Evolutionary conservation across 1,140 invertebrate species (phyloP).

Genomic region (Drosophila lowei): DNA sequence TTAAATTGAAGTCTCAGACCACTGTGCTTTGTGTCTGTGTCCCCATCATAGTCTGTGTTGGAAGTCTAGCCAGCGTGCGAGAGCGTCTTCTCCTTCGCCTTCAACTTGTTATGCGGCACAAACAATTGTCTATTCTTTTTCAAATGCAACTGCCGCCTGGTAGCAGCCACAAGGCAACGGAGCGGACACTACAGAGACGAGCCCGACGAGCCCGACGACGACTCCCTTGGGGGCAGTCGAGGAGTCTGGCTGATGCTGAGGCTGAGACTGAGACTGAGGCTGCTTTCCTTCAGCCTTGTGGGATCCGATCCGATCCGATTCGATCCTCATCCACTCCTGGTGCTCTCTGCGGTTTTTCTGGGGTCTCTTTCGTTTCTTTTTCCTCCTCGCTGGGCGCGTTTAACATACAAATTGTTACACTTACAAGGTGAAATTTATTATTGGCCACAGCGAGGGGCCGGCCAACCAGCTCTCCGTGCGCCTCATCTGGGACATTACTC

Average conservation of each 20-base stretch:
- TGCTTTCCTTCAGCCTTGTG: constrained; percentile 45
- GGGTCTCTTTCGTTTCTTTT: constrained; percentile 13
- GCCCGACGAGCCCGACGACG: constrained; percentile 40
- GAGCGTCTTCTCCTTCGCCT: constrained; percentile 49
- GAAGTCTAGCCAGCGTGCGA: constrained; percentile 37
- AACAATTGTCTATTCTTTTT: constrained; percentile 81
- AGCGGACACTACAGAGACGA: constrained; percentile 26
- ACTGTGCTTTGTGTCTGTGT: constrained; percentile 38
- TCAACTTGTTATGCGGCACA: constrained; percentile 77
- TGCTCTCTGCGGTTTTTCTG: constrained; percentile 5
- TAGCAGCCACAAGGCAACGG: constrained; percentile 28
- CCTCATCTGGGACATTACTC: constrained; percentile 50
- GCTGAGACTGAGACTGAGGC: constrained; percentile 12
- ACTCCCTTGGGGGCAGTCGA: constrained; percentile 57
- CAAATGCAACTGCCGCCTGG: constrained; percentile 62
- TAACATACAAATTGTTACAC: constrained; percentile 83
- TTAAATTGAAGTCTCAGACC: neutral
- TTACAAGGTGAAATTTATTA: constrained; percentile 82
- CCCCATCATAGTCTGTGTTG: constrained; percentile 25
- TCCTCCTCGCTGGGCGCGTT: constrained; percentile 60
- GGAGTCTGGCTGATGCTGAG: constrained; percentile 22
- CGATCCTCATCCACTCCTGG: constrained; percentile 36
- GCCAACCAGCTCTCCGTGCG: constrained; percentile 26
- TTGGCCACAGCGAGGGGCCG: constrained; percentile 46
- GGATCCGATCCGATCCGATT: constrained; percentile 44